Conservation (phyloP, 2,797 vertebrate genomes). For the Ctenochaetus hawaiiensis region DNA sequence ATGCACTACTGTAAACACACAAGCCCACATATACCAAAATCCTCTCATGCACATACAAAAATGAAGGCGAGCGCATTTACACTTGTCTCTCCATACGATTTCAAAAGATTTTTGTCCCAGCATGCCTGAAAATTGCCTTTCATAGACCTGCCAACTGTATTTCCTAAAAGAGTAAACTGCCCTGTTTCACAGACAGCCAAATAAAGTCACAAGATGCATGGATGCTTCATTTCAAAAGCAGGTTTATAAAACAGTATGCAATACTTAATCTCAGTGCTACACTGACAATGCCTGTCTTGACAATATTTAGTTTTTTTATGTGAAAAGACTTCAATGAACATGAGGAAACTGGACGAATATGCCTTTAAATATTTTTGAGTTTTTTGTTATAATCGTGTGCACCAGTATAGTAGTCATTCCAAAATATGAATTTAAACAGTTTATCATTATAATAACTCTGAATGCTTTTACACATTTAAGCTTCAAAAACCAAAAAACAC, state of each 20-base stretch:
- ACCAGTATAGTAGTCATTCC: slow-evolving; percentile 8
- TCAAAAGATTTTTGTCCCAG: slow-evolving; percentile 13
- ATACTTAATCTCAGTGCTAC: slow-evolving; percentile 10
- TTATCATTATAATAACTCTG: background rate
- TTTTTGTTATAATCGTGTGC: slow-evolving; percentile 4
- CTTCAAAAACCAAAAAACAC: slow-evolving; percentile 27
- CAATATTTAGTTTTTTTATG: background rate
- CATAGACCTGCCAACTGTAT: slow-evolving; percentile 16
- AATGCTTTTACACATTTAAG: slow-evolving; percentile 6
- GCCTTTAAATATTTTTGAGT: slow-evolving; percentile 13
- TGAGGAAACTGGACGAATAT: slow-evolving; percentile 26
- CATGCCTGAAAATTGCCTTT: slow-evolving; percentile 29
- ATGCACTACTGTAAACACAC: slow-evolving; percentile 70
- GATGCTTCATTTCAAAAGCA: slow-evolving; percentile 18
- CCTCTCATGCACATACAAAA: background rate
- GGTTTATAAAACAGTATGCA: background rate
- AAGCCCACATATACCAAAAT: background rate
- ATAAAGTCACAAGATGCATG: background rate
- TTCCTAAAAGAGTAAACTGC: slow-evolving; percentile 12
- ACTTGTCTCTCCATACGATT: slow-evolving; percentile 1
- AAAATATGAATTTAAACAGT: background rate
- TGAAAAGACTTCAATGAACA: background rate
- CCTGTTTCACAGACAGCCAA: slow-evolving; percentile 5
- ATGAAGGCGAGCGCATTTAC: background rate
- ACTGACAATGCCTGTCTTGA: background rate